Percentiles rank a stretch among this genome's conserved stretches.
phyloP scores from a whole-genome alignment of 2,888 invertebrate genomes.

The Gortyna flavago region DNA sequence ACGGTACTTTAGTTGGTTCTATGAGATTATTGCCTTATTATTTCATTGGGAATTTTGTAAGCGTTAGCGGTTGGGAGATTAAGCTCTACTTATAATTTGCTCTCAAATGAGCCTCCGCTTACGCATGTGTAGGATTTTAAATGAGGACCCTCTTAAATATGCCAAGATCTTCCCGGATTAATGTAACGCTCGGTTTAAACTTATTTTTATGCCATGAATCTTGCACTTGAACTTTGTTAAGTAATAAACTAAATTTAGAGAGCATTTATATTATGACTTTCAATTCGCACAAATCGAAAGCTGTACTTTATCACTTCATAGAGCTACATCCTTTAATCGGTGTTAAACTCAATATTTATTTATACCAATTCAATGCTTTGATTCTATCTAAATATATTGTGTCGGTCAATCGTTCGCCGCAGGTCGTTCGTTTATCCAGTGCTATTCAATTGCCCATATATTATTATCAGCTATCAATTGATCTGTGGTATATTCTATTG shows the following conservation, averaged over 20 bases:
- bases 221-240: too few relatives aligned
- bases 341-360: conserved; percentile 41
- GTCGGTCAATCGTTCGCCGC: conserved; percentile 45
- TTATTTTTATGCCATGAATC: background rate
- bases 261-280: background rate
- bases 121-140: background rate
- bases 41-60: conserved; percentile 18
- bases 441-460: conserved; percentile 52
- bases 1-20: conserved; percentile 25
- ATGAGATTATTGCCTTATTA: conserved; percentile 27
- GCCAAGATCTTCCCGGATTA: background rate
- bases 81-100: conserved; percentile 18
- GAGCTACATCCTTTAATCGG: background rate
- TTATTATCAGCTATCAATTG: conserved; percentile 65
- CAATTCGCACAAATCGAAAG: conserved; percentile 6
- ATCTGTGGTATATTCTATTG: conserved; percentile 51
- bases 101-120: background rate
- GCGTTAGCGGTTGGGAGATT: conserved; percentile 13
- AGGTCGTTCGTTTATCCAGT: conserved; percentile 51
- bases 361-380: conserved; percentile 26
- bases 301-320: background rate
- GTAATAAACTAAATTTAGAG: background rate
- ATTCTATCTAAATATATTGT: conserved; percentile 57
- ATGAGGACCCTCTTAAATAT: background rate
- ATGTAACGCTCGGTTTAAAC: background rate